Conservation (phyloP, 2,888 invertebrate species). For the Hofmannophila pseudospretella region DNA sequence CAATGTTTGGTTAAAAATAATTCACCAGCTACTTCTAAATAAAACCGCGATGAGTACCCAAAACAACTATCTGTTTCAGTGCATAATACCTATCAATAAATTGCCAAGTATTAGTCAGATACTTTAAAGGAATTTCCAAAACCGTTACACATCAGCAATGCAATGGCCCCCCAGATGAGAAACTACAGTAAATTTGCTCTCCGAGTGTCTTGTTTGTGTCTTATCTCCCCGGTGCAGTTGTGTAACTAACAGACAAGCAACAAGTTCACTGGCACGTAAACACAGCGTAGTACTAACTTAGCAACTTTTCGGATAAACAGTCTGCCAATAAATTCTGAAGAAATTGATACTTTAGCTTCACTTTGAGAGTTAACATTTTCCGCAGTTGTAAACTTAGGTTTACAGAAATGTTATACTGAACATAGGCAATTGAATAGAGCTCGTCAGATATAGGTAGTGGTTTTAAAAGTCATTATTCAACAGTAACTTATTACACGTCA, state of each 20-base stretch:
- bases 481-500: slow-evolving; percentile 25
- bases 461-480: slow-evolving; percentile 14
- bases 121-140: too few relatives aligned
- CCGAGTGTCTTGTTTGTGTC: slow-evolving; percentile 23
- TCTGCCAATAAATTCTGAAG: slow-evolving; percentile 6
- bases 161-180: neutral
- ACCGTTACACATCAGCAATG: neutral
- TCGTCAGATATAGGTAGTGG: slow-evolving; percentile 9
- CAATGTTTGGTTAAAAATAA: too few relatives aligned
- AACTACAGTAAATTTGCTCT: slow-evolving; percentile 16
- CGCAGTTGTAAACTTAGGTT: slow-evolving; percentile 3
- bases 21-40: too few relatives aligned
- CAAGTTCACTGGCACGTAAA: slow-evolving; percentile 60
- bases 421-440: slow-evolving; percentile 9
- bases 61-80: too few relatives aligned
- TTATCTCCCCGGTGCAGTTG: slow-evolving; percentile 49
- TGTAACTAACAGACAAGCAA: slow-evolving; percentile 43
- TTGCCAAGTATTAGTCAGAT: too few relatives aligned
- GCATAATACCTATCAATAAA: too few relatives aligned
- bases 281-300: slow-evolving; percentile 28
- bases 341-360: slow-evolving; percentile 8
- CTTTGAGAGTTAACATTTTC: neutral
- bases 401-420: too few relatives aligned
- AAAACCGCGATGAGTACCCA: too few relatives aligned
- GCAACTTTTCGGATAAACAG: slow-evolving; percentile 27